Percentiles rank a stretch among this genome's conserved stretches.
phyloP scores from a whole-genome alignment of 2,113 vertebrate species.

The Apeltes quadracus region DNA sequence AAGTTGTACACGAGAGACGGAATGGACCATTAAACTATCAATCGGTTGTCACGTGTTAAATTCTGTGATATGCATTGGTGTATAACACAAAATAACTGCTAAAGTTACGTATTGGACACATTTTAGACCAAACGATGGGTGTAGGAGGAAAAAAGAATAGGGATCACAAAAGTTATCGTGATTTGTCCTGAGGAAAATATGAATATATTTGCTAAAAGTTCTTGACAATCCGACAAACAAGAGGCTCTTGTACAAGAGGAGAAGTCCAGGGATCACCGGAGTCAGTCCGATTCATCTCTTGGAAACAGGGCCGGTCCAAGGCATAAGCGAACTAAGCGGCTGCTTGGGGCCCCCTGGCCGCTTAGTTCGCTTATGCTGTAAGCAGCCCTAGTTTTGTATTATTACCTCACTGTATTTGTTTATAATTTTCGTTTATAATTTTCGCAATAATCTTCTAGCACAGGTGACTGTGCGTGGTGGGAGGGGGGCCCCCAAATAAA shows the following conservation, averaged over 20 bases:
- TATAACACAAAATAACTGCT: neutral
- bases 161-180: neutral
- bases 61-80: constrained; percentile 5
- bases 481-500: too few species aligned
- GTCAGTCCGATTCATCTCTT: neutral
- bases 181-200: neutral
- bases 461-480: too few species aligned
- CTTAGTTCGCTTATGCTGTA: too few species aligned
- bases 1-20: constrained; percentile 1
- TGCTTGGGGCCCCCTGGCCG: too few species aligned
- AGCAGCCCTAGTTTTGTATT: too few species aligned
- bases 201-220: neutral
- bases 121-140: neutral
- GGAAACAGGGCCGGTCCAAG: too few species aligned
- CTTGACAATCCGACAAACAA: neutral
- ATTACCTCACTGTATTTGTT: too few species aligned
- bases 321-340: too few species aligned
- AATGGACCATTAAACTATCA: constrained; percentile 7
- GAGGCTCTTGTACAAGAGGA: neutral
- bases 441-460: too few species aligned
- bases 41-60: neutral
- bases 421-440: too few species aligned
- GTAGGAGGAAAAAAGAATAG: neutral
- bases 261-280: neutral
- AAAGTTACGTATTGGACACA: neutral